Percentiles rank a stretch among this genome's conserved stretches.
These are phyloP conservation scores for Marmota monax DNA, from an alignment of 2,113 vertebrate genomes.

Conservation along the genomic window DNA sequence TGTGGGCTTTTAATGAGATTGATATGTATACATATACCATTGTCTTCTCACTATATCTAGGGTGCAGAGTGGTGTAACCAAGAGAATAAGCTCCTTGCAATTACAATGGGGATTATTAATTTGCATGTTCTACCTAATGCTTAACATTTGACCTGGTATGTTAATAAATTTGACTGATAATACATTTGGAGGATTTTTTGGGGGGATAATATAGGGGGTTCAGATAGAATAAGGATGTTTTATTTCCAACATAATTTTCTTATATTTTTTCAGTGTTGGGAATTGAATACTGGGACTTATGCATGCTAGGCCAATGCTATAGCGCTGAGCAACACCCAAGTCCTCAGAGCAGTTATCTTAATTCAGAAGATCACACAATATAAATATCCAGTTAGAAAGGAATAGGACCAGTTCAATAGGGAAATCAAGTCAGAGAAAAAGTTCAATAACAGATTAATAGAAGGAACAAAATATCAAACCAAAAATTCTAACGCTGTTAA, in stretches of 20 bases:
- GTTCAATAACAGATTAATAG: constrained; percentile 26
- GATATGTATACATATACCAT: not conserved
- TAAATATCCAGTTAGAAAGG: not conserved
- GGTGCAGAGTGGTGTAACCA: not conserved
- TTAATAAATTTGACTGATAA: not conserved
- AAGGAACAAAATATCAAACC: constrained; percentile 46
- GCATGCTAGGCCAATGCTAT: not conserved
- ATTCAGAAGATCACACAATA: constrained; percentile 5
- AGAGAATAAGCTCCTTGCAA: not conserved
- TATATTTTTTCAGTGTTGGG: not conserved
- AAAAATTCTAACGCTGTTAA: constrained; percentile 37
- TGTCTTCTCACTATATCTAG: constrained; percentile 27
- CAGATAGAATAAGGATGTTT: constrained; percentile 33
- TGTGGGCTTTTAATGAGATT: constrained; percentile 21
- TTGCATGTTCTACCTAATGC: not conserved
- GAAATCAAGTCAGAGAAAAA: constrained; percentile 42
- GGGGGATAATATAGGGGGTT: not conserved
- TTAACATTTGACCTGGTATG: constrained; percentile 22
- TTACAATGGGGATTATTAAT: constrained; percentile 33
- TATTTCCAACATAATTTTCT: not conserved
- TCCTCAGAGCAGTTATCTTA: not conserved
- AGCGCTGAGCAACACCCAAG: too few species aligned
- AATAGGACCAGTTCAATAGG: constrained; percentile 22
- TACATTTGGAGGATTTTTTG: not conserved
- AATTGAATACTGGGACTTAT: not conserved